phyloP scores from a whole-genome alignment of 2,797 vertebrate species.

The Syngnathus rostellatus region DNA sequence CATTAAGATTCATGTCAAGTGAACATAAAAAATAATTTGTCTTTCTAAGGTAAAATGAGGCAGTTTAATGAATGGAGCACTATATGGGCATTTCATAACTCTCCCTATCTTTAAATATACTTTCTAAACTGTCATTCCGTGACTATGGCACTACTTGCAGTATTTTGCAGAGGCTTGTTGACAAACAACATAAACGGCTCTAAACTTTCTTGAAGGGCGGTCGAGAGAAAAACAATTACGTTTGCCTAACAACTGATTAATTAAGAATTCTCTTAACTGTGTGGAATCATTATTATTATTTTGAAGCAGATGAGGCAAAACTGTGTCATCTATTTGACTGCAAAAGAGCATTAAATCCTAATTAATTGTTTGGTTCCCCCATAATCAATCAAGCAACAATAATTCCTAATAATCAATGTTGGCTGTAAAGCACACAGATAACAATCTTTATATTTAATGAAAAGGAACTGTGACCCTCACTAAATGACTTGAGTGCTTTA shows the following conservation, averaged over 20 bases:
- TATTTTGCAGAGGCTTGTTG: background rate
- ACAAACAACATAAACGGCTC: too few relatives aligned
- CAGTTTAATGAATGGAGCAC: background rate
- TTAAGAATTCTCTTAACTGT: too few relatives aligned
- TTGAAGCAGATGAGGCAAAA: background rate
- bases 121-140: background rate
- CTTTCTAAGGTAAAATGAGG: background rate
- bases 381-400: background rate
- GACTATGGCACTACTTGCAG: background rate
- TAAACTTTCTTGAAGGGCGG: too few relatives aligned
- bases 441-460: too few relatives aligned
- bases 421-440: too few relatives aligned
- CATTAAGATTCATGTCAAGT: background rate
- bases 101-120: background rate
- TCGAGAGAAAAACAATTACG: background rate
- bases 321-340: background rate
- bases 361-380: background rate
- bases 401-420: background rate
- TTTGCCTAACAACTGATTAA: too few relatives aligned
- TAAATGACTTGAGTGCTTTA: background rate
- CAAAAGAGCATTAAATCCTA: background rate
- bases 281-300: too few relatives aligned
- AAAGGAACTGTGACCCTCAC: constrained; percentile 1
- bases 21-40: background rate
- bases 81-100: background rate